Conservation (phyloP, 2,797 vertebrate genomes). For the Borostomias antarcticus region DNA sequence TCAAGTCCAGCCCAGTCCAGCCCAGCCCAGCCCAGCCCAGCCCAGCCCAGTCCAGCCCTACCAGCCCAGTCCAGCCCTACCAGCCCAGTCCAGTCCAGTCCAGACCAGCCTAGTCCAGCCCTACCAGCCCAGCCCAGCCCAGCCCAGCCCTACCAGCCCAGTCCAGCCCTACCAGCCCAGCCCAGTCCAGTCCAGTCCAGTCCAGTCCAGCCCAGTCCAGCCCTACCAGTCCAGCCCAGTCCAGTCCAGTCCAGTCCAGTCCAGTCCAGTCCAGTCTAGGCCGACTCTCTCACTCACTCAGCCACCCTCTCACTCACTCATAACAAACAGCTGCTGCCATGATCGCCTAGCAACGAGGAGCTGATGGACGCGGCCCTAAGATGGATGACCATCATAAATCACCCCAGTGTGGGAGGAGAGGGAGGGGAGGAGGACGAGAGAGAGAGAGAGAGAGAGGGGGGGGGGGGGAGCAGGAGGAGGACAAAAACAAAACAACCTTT, state of each 20-base stretch:
- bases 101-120: not conserved
- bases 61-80: too few species aligned
- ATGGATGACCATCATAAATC: conserved; percentile 99
- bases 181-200: too few species aligned
- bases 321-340: conserved; percentile 99
- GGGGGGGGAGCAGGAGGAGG: conserved; percentile 73
- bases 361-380: conserved; percentile 96
- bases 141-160: too few species aligned
- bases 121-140: too few species aligned
- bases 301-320: conserved; percentile 72
- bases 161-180: too few species aligned
- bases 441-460: conserved; percentile 58
- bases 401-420: conserved; percentile 88
- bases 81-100: too few species aligned
- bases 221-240: not conserved
- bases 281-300: not conserved
- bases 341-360: conserved; percentile 98
- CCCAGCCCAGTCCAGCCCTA: too few species aligned
- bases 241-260: not conserved
- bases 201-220: not conserved
- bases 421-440: conserved; percentile 76
- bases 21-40: not conserved
- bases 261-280: not conserved
- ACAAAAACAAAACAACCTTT: conserved; percentile 87
- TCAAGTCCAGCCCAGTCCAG: not conserved